Percentiles rank a stretch among this genome's conserved stretches.
Evolutionary conservation across 64 coral and sea anemone genomes (phyloP).

Genomic region (Stylophora pistillata): DNA sequence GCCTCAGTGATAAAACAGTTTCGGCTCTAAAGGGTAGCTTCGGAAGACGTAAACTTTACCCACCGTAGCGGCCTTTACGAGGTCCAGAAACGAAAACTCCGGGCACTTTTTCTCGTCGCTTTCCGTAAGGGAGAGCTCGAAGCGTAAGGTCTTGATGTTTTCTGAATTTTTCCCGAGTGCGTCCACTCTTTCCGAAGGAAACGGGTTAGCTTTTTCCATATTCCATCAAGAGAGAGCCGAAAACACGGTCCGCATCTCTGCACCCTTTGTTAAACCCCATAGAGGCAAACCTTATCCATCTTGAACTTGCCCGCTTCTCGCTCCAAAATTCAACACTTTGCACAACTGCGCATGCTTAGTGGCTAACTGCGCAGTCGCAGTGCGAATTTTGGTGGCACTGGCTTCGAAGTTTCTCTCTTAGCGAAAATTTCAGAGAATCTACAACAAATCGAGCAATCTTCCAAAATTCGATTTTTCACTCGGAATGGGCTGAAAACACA

Average conservation of each 20-base stretch:
- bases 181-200: constrained; percentile 61
- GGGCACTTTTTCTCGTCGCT: constrained; percentile 93
- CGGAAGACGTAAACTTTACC: background rate
- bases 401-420: constrained; percentile 78
- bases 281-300: constrained; percentile 82
- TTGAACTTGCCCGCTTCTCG: constrained; percentile 98
- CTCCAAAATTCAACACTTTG: constrained; percentile 89
- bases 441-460: constrained; percentile 99
- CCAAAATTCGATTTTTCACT: constrained; percentile 78
- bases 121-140: constrained; percentile 79
- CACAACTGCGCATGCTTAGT: constrained; percentile 95
- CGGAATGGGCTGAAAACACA: constrained; percentile 63
- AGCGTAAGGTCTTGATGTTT: constrained; percentile 72
- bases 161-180: constrained; percentile 67
- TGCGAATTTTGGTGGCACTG: constrained; percentile 63
- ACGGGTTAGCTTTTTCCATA: constrained; percentile 90
- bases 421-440: constrained; percentile 78
- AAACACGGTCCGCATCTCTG: constrained; percentile 62
- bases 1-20: background rate
- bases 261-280: constrained; percentile 94
- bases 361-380: constrained; percentile 91
- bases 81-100: constrained; percentile 92
- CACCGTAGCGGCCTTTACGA: constrained; percentile 63
- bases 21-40: background rate
- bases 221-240: constrained; percentile 84